A percentile compares a stretch with the other conserved stretches of the same genome.
These are phyloP conservation scores for Trypoxylon attenuatum DNA, from an alignment of 2,888 invertebrate species.

Conservation along the genomic window DNA sequence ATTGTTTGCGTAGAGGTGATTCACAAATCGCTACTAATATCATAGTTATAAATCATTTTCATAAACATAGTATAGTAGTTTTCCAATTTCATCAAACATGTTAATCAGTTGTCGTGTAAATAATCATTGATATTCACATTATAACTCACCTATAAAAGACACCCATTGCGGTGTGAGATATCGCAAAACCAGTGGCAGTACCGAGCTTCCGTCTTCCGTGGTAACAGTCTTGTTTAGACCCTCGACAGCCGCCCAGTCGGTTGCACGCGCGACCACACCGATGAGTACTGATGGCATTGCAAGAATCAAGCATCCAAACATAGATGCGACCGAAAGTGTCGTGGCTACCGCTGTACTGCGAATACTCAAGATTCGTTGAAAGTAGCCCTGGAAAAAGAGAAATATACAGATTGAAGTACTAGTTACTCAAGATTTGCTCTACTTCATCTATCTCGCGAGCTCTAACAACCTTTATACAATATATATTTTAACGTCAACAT, in stretches of 20 bases:
- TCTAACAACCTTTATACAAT: too few relatives aligned
- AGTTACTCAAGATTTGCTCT: too few relatives aligned
- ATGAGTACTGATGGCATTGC: conserved; percentile 81
- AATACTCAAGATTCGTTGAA: conserved; percentile 82
- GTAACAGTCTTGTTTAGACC: conserved; percentile 65
- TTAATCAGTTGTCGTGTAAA: too few relatives aligned
- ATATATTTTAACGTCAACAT: too few relatives aligned
- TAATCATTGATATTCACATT: too few relatives aligned
- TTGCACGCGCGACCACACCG: conserved; percentile 79
- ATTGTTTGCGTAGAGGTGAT: too few relatives aligned
- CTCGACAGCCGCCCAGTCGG: conserved; percentile 77
- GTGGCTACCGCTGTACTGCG: conserved; percentile 80
- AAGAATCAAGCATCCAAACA: conserved; percentile 80
- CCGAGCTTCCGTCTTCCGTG: conserved; percentile 75
- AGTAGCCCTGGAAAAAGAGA: conserved; percentile 80
- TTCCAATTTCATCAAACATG: too few relatives aligned
- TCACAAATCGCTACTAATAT: too few relatives aligned
- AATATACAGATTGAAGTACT: too few relatives aligned
- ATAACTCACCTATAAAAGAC: conserved; percentile 77
- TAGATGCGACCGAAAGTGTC: conserved; percentile 80
- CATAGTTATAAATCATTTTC: too few relatives aligned
- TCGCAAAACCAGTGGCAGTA: conserved; percentile 81
- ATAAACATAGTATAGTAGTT: too few relatives aligned
- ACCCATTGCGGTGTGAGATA: conserved; percentile 77
- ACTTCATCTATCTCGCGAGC: too few relatives aligned